phyloP scores from a whole-genome alignment of 2,888 invertebrate genomes.

The Melolontha melolontha region DNA sequence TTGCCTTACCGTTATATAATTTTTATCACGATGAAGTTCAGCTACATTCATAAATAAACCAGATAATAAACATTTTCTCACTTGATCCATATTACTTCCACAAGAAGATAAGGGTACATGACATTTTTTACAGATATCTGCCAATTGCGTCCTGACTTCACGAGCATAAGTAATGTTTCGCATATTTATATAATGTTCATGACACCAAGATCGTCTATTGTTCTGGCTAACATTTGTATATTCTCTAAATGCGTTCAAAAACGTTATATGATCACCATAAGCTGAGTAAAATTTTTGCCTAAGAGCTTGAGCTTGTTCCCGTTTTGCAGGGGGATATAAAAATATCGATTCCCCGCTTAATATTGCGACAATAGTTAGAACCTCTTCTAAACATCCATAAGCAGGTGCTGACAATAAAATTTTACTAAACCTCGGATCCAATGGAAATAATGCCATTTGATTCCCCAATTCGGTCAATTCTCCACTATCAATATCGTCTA shows the following conservation, averaged over 20 bases:
- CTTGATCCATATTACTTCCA: conserved; percentile 72
- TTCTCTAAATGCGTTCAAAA: conserved; percentile 88
- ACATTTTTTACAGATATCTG: conserved; percentile 75
- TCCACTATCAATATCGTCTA: conserved; percentile 70
- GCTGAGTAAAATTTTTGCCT: conserved; percentile 85
- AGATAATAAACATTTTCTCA: conserved; percentile 82
- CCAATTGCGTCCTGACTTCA: conserved; percentile 84
- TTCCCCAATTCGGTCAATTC: conserved; percentile 83
- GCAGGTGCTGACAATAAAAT: conserved; percentile 82
- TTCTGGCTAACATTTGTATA: conserved; percentile 76
- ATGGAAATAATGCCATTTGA: conserved; percentile 90
- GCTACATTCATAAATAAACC: conserved; percentile 91
- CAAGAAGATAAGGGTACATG: conserved; percentile 75
- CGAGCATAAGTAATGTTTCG: conserved; percentile 85
- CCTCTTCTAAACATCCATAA: conserved; percentile 83
- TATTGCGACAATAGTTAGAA: conserved; percentile 87
- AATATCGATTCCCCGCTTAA: conserved; percentile 91
- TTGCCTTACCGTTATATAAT: conserved; percentile 74
- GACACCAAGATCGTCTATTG: conserved; percentile 87
- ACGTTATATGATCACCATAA: conserved; percentile 92
- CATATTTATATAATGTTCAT: conserved; percentile 87
- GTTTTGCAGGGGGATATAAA: conserved; percentile 78
- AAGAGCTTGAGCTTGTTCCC: conserved; percentile 80
- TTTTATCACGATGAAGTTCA: conserved; percentile 78
- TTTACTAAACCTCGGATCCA: conserved; percentile 91